Evolutionary conservation across 2,888 invertebrate genomes (phyloP), one percentile per base, ranked within the genome.

Genomic region (Nomada ruficornis): DNA sequence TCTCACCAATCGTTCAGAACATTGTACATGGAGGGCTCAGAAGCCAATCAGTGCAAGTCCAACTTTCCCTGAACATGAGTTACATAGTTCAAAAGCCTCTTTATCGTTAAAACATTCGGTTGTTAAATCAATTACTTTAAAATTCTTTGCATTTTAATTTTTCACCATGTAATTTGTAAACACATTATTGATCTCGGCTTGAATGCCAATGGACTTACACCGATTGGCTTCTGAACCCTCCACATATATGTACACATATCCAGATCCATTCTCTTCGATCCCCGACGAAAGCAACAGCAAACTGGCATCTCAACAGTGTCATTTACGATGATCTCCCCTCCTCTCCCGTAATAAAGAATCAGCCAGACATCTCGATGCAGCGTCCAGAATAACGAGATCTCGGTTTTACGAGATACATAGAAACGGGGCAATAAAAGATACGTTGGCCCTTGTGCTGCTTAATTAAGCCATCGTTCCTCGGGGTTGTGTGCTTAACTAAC

Each of bases 401-500:
- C 65, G 69, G 63, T 69, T 62, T 65, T 26, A 5, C 52, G 65
- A 77, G 77, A 80, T 73, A 78, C 82, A 74, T 68, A 75, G 72
- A 80, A 84, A 76, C 29, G 79, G 60, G 68, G 83, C 57, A 65
- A 80, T 63, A 77, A 77, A 72, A 86, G 76, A 71, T 72, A 67
- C 36, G 73, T 63, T 63, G 65, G 26, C 67, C 57, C 42, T 73
- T 52, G 65, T 76, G 80, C 67, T 69, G 73, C 73, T 88, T 87
- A 88, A 88, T 88, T 87, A 86, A 88, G 87, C 78, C 87, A 87
- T 88, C 84, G 73, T 75, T 63, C 70, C 54, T 59, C 55, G 73
- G 76, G 80, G 76, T 85, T 67, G 77, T 81, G 50, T 80, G 64
- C 74, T 84, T 82, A 82, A 83, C 81, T 64, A 76, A 83, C 84